Conservation (phyloP, 1,140 invertebrate genomes). For the Panulirus ornatus region DNA sequence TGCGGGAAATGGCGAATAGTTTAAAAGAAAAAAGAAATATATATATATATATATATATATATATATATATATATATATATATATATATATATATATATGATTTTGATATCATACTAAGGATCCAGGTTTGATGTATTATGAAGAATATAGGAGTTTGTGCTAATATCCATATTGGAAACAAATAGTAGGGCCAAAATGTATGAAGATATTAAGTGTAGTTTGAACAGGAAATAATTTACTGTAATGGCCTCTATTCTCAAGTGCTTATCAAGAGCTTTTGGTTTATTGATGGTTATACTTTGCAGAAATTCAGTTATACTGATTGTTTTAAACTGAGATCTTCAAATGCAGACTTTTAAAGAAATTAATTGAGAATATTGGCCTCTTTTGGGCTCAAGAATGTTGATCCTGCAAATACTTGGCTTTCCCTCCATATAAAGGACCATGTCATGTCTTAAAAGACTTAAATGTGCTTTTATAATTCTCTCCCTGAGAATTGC, state of each 20-base stretch:
- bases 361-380: constrained; percentile 2
- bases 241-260: constrained; percentile 8
- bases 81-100: constrained; percentile 55
- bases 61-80: constrained; percentile 52
- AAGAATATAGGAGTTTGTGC: background rate
- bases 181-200: background rate
- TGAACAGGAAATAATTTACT: background rate
- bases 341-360: background rate
- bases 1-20: no score
- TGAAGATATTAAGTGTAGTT: background rate
- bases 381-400: constrained; percentile 6
- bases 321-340: background rate
- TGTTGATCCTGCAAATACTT: constrained; percentile 26
- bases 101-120: background rate
- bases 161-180: background rate
- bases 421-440: constrained; percentile 39
- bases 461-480: constrained; percentile 14
- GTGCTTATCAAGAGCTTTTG: background rate
- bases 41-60: constrained; percentile 52
- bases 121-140: background rate
- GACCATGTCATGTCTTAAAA: constrained; percentile 29
- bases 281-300: background rate
- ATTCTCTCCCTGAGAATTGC: constrained; percentile 21
- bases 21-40: constrained; percentile 31
- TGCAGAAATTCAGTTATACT: background rate